Percentiles rank a stretch among this genome's conserved stretches.
Evolutionary conservation across 2,797 vertebrate species (phyloP).

Genomic region (Geotrypetes seraphini): DNA sequence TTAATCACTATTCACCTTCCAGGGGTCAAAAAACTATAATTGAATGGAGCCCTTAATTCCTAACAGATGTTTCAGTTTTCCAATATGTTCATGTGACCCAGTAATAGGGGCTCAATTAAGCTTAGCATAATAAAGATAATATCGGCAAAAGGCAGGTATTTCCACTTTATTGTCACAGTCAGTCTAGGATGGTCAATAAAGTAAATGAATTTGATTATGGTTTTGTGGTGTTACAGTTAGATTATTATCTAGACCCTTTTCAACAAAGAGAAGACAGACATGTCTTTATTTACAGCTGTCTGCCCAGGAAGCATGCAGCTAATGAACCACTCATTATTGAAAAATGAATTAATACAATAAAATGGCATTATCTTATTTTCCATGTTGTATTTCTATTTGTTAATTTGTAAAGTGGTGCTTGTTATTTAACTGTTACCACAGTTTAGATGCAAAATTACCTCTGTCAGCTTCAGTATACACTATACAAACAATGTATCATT

Average conservation of each 20-base stretch:
- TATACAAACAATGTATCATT: constrained; percentile 26
- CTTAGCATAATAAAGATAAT: constrained; percentile 35
- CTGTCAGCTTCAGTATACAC: constrained; percentile 26
- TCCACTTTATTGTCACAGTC: constrained; percentile 33
- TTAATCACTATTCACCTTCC: too few relatives aligned
- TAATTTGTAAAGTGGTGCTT: too few relatives aligned
- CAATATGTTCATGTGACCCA: constrained; percentile 29
- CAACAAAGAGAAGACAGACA: constrained; percentile 29
- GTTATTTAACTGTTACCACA: constrained; percentile 19
- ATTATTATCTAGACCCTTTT: constrained; percentile 28
- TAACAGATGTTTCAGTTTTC: constrained; percentile 40
- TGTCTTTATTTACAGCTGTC: constrained; percentile 41
- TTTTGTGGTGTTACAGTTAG: constrained; percentile 34
- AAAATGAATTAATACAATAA: too few relatives aligned
- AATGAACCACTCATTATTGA: too few relatives aligned
- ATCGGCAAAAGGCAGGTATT: constrained; percentile 36
- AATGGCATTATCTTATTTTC: too few relatives aligned
- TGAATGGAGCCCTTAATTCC: too few relatives aligned
- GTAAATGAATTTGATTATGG: constrained; percentile 30
- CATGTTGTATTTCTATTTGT: too few relatives aligned
- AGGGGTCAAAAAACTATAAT: too few relatives aligned
- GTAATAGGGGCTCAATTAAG: constrained; percentile 32
- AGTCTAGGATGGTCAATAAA: constrained; percentile 31
- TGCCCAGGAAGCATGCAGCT: constrained; percentile 25
- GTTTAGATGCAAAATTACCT: constrained; percentile 18